Conservation (phyloP, 2,888 invertebrate genomes). For the Folsomia candida region DNA sequence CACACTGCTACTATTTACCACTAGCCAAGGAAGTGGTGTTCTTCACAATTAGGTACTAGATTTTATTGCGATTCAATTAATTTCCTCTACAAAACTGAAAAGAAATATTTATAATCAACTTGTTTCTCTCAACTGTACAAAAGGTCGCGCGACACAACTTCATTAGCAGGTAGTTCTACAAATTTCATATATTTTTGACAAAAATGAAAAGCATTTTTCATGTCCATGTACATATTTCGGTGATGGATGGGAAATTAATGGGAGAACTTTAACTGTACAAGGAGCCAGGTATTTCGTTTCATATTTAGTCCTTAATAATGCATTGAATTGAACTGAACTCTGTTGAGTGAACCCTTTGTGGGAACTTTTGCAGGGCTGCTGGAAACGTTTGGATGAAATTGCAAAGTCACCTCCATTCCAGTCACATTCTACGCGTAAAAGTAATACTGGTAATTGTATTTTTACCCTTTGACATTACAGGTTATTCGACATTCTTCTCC, state of each 20-base stretch:
- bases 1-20: no score
- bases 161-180: neutral
- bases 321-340: no score
- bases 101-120: no score
- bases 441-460: no score
- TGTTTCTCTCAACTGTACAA: neutral
- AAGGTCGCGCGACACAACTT: neutral
- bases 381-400: neutral
- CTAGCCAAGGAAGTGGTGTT: no score
- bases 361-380: neutral
- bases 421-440: neutral
- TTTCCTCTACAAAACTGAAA: no score
- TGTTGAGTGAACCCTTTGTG: neutral
- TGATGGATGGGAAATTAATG: neutral
- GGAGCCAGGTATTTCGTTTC: neutral
- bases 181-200: neutral
- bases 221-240: neutral
- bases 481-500: neutral
- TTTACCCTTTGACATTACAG: constrained; percentile 10
- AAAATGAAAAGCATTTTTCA: neutral
- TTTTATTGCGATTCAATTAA: no score
- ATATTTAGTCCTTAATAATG: no score
- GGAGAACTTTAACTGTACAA: neutral
- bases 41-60: no score
- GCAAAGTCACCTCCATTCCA: neutral